A percentile compares a stretch with the other conserved stretches of the same genome.
Evolutionary conservation across 2,888 invertebrate genomes (phyloP).

Genomic region (Phlogophora meticulosa): DNA sequence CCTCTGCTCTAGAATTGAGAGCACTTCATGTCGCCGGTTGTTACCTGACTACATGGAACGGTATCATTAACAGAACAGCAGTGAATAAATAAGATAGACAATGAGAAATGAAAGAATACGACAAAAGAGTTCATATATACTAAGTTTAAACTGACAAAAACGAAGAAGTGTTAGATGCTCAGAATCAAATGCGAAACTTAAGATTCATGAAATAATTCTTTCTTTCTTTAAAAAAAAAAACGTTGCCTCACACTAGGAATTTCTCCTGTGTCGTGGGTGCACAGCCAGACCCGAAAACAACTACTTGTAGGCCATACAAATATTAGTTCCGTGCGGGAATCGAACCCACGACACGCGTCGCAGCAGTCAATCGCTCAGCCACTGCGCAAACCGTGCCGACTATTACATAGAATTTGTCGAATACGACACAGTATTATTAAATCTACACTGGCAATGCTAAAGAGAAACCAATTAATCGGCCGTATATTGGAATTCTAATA

Average conservation of each 20-base stretch:
- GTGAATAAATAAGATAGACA: conserved; percentile 1
- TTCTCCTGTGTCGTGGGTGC: no score
- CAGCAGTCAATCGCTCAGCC: no score
- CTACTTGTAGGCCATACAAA: no score
- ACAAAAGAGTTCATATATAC: neutral
- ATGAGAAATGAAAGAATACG: neutral
- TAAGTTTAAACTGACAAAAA: neutral
- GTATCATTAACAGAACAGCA: conserved; percentile 45
- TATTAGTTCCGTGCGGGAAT: no score
- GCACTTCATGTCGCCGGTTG: conserved; percentile 78
- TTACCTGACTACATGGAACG: conserved; percentile 72
- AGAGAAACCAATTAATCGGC: conserved; percentile 64
- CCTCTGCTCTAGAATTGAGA: conserved; percentile 82
- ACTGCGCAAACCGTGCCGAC: no score
- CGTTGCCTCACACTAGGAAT: no score
- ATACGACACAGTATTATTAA: neutral
- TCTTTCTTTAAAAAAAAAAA: no score
- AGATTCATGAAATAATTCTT: no score
- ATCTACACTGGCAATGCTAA: conserved; percentile 30
- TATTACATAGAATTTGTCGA: conserved; percentile 3
- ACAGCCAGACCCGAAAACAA: no score
- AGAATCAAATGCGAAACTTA: no score
- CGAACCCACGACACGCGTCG: no score
- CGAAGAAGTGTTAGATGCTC: neutral
- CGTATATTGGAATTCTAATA: conserved; percentile 65